phyloP scores from a whole-genome alignment of 2,888 invertebrate genomes.

The Dryobotodes eremita region DNA sequence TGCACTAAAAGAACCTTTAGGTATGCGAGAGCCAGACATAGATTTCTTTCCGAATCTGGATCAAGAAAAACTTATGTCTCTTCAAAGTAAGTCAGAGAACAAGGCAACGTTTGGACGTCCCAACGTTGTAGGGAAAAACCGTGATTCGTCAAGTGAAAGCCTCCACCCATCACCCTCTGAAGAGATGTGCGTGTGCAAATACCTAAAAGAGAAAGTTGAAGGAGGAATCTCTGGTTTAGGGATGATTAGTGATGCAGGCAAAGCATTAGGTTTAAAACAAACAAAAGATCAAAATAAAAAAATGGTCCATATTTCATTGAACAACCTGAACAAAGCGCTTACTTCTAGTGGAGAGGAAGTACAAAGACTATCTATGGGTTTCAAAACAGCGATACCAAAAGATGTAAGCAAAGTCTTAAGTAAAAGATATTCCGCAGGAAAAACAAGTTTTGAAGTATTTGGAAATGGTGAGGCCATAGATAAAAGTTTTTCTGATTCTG shows the following conservation, averaged over 20 bases:
- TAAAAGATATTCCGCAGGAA: background rate
- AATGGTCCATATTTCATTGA: background rate
- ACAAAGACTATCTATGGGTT: background rate
- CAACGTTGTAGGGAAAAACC: slow-evolving; percentile 36
- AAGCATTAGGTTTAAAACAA: background rate
- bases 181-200: slow-evolving; percentile 66
- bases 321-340: slow-evolving; percentile 5
- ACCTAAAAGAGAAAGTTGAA: slow-evolving; percentile 46
- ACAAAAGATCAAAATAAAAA: slow-evolving; percentile 8
- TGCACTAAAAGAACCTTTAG: slow-evolving; percentile 64
- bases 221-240: background rate
- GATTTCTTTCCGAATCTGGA: slow-evolving; percentile 61
- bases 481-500: background rate
- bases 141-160: slow-evolving; percentile 40
- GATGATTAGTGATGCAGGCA: slow-evolving; percentile 13
- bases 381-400: background rate
- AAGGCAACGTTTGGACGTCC: slow-evolving; percentile 66
- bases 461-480: background rate
- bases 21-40: slow-evolving; percentile 60
- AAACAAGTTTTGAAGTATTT: background rate
- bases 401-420: background rate
- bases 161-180: slow-evolving; percentile 25
- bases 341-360: background rate
- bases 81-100: slow-evolving; percentile 49
- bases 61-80: slow-evolving; percentile 39